Evolutionary conservation across 2,113 vertebrate species (phyloP), one percentile per base, ranked within the genome.

Genomic region (Morone saxatilis): DNA sequence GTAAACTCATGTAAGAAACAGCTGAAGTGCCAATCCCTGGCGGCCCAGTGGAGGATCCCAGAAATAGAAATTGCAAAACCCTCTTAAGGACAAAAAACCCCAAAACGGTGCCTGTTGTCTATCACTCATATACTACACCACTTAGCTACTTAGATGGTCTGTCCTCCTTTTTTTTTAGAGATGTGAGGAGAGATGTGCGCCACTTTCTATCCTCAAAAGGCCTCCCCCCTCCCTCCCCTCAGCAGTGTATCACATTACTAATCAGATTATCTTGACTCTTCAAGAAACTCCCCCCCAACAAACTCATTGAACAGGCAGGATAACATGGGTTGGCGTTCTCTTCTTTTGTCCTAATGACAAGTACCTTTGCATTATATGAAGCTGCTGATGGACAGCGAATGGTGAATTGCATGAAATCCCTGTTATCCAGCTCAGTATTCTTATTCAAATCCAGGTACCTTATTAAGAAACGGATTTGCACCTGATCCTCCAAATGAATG

Each of bases 231-330:
- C 71, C 47, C 61, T 60, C 59, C 63, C 86, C 73, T 68, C 19
- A 57, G 80, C 61, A n/a, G 63, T 63, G 83, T 75, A 89, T 89
- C 85, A 71, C 63, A 80, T 89, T 86, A 86, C 91, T 87, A 91
- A 91, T 90, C 87, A 89, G 74, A 90, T 91, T 90, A 91, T 87
- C 78, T 83, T 72, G 65, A 56, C 82, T 80, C 57, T 86, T 74
- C 40, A 81, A 84, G 74, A 69, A 84, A 81, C 71, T 73, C n/a
- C 14, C 12, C 19, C 25, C 36, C 19, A 11, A 69, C 45, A 73
- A 31, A 50, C 48, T 51, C 57, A 61, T 16, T 71, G 61, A 80
- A 54, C 38, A 74, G 36, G 19, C 71, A 25, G 12, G 65, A 71
- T 83, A 73, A 84, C 61, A 63, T 0, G 1, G 36, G 20, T 20